These are phyloP conservation scores for Isurus oxyrinchus DNA, from an alignment of 2,113 vertebrate species.

Conservation along the genomic window DNA sequence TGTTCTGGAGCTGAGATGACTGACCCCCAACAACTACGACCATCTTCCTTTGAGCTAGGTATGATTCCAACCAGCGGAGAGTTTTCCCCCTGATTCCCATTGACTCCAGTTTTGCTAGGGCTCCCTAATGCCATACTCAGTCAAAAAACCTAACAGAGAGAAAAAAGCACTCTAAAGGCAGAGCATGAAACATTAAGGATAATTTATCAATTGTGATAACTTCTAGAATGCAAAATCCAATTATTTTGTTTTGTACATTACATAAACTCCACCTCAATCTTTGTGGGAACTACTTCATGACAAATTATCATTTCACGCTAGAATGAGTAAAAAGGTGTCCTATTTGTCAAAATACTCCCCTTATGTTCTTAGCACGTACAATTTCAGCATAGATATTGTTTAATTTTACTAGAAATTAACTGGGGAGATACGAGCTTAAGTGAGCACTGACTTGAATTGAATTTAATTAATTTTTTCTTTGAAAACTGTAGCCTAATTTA, in stretches of 20 bases:
- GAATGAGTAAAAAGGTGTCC: neutral
- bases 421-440: neutral
- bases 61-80: too few relatives aligned
- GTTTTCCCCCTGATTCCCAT: too few relatives aligned
- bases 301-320: slow-evolving; percentile 22
- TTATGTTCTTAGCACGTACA: neutral
- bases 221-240: neutral
- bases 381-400: neutral
- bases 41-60: too few relatives aligned
- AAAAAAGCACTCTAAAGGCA: slow-evolving; percentile 38
- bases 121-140: too few relatives aligned
- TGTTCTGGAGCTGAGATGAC: too few relatives aligned
- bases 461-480: neutral
- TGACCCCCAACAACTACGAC: too few relatives aligned
- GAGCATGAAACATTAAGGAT: slow-evolving; percentile 27
- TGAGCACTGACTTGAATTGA: neutral
- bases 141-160: slow-evolving; percentile 27
- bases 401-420: neutral
- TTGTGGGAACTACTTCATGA: slow-evolving; percentile 16
- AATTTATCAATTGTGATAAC: neutral
- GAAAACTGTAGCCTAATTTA: neutral
- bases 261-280: slow-evolving; percentile 32
- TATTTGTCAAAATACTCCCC: neutral
- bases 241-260: slow-evolving; percentile 36
- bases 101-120: too few relatives aligned